Evolutionary conservation across 2,888 invertebrate genomes (phyloP).

Genomic region (Oxyteleia sp.): DNA sequence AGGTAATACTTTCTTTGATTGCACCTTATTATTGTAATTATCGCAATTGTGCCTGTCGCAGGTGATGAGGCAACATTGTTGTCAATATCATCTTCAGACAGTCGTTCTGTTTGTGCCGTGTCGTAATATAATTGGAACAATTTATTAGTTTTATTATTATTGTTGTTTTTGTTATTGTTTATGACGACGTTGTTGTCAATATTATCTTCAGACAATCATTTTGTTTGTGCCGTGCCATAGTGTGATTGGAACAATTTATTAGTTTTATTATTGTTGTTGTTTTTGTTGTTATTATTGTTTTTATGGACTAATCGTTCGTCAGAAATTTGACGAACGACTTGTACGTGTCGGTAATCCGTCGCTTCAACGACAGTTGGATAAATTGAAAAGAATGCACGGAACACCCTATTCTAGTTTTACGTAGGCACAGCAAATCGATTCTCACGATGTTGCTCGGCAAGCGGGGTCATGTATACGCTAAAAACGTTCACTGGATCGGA

Average conservation of each 20-base stretch:
- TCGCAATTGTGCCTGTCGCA: conserved; percentile 40
- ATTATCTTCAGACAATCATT: background rate
- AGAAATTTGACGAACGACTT: no score
- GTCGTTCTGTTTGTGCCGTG: background rate
- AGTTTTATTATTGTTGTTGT: background rate
- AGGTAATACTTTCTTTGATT: conserved; percentile 59
- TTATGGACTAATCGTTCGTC: no score
- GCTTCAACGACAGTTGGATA: background rate
- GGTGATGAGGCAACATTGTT: conserved; percentile 19
- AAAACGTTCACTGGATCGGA: conserved; percentile 47
- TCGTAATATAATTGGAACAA: background rate
- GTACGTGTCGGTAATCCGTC: no score
- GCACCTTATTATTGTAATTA: conserved; percentile 33
- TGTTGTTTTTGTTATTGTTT: no score
- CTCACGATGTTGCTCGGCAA: conserved; percentile 52
- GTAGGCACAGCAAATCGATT: conserved; percentile 49
- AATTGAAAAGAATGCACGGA: conserved; percentile 17
- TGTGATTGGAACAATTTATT: background rate
- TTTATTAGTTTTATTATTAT: background rate
- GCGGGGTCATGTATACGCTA: conserved; percentile 49
- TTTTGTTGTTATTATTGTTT: no score
- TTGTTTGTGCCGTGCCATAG: background rate
- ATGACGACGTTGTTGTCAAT: conserved; percentile 11
- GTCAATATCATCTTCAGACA: background rate
- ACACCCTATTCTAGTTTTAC: conserved; percentile 48